phyloP scores from a whole-genome alignment of 2,888 invertebrate genomes.

The Spicauda simplicius region DNA sequence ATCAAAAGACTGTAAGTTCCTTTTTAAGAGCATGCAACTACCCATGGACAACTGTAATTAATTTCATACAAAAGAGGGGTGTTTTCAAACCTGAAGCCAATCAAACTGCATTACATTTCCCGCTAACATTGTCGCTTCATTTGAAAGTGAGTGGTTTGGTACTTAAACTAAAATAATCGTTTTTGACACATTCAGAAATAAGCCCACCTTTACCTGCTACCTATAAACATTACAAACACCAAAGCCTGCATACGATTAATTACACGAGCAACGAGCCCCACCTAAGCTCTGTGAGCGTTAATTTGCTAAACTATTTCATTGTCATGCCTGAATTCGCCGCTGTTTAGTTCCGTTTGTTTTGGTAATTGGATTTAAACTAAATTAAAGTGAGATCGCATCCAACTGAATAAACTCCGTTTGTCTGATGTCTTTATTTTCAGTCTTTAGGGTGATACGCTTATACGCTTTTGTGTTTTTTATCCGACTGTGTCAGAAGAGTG shows the following conservation, averaged over 20 bases:
- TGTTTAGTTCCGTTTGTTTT: conserved; percentile 5
- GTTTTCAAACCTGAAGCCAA: too few relatives aligned
- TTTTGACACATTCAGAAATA: too few relatives aligned
- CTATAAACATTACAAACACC: background rate
- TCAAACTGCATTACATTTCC: too few relatives aligned
- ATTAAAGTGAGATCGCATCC: background rate
- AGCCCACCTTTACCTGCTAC: background rate
- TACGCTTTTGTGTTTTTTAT: too few relatives aligned
- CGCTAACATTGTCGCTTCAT: too few relatives aligned
- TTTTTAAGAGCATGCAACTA: too few relatives aligned
- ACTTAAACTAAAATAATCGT: too few relatives aligned
- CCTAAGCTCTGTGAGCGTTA: background rate
- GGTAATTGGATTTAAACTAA: background rate
- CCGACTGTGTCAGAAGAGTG: too few relatives aligned
- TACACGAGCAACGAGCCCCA: background rate
- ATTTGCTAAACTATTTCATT: conserved; percentile 14
- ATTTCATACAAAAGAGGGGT: too few relatives aligned
- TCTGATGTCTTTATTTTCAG: background rate
- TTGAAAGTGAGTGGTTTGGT: too few relatives aligned
- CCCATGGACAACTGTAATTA: too few relatives aligned
- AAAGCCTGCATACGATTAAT: background rate
- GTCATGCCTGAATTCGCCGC: background rate
- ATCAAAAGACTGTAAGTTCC: too few relatives aligned
- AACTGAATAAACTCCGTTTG: background rate
- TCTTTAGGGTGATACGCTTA: background rate